These are phyloP conservation scores for Luffia ferchaultella DNA, from an alignment of 2,888 invertebrate species.

Conservation along the genomic window DNA sequence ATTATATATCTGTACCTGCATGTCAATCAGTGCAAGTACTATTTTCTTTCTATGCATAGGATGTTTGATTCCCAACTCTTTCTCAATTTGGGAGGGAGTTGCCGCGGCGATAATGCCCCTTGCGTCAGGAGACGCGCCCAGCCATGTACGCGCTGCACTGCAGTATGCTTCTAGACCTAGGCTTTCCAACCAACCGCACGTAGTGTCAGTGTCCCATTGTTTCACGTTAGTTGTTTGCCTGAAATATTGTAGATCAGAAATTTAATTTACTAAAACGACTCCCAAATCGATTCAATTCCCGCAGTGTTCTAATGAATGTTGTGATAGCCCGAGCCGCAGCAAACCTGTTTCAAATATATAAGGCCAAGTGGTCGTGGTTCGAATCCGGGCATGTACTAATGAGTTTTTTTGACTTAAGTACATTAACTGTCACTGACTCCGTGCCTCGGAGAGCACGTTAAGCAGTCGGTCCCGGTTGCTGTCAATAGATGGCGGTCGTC, in stretches of 20 bases:
- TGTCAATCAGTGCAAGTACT: conserved; percentile 73
- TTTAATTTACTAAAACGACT: no score
- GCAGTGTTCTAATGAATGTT: no score
- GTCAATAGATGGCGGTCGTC: no score
- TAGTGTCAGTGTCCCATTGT: conserved; percentile 82
- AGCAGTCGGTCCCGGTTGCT: no score
- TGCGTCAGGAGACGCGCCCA: conserved; percentile 77
- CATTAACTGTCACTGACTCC: no score
- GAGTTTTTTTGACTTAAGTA: no score
- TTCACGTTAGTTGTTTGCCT: conserved; percentile 79
- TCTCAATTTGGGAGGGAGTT: conserved; percentile 84
- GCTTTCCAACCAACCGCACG: conserved; percentile 83
- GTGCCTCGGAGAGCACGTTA: no score
- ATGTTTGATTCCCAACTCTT: conserved; percentile 84
- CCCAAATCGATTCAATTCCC: not conserved
- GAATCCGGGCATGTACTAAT: no score
- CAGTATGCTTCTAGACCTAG: conserved; percentile 82
- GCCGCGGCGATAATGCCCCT: conserved; percentile 72
- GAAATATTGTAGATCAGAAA: not conserved
- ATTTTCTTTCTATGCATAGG: conserved; percentile 93
- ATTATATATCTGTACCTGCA: no score
- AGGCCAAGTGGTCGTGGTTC: no score
- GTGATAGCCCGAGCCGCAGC: no score
- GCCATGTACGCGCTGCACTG: conserved; percentile 83
- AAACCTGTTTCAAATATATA: no score